Base-by-base conservation (phyloP, 2,888 invertebrate species). In the Notodonta ziczac region DNA sequence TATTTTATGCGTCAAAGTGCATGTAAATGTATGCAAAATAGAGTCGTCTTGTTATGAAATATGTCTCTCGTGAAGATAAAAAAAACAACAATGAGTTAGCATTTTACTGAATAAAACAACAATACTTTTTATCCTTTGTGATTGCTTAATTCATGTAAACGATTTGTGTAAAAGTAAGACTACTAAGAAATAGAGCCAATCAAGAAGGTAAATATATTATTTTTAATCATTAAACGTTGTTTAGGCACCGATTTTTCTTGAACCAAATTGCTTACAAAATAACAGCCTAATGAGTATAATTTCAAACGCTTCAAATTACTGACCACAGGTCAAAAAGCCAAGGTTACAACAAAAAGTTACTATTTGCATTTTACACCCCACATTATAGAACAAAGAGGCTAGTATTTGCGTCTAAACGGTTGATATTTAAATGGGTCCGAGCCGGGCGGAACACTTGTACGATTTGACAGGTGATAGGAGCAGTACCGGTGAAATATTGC, bases 381-480 rank as follows among this genome's bases (percentile, higher is more conserved):
- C 71, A 77, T 76, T 77, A 74, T 69, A 61, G 69, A 74, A 81
- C 80, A 83, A 77, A 81, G 75, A 81, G 80, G 80, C 78, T 77
- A 75, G 84, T 85, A 85, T 89, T 89, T 83, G 78, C 80, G 82
- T 87, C 83, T 85, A 81, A 87, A 88, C 85, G 77, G 84, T 85
- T 87, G 88, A 89, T 90, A 91, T 91, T 91, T 89, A 91, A 90
- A 90, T 91, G 86, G 89, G 89, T 82, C 83, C 82, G 80, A 80
- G 83, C 80, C 83, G 84, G 86, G 88, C 85, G 87, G 85, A 89
- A 91, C 90, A 91, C 91, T 93, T 90, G 91, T 88, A 83, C 86
- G 91, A 91, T 93, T 85, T 90, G 92, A 92, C 91, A 89, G 88
- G 90, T 91, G 92, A 93, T 93, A 93, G 88, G 82, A 76, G 73